phyloP scores from a whole-genome alignment of 2,888 invertebrate genomes.

The Ormyrus thymus region DNA sequence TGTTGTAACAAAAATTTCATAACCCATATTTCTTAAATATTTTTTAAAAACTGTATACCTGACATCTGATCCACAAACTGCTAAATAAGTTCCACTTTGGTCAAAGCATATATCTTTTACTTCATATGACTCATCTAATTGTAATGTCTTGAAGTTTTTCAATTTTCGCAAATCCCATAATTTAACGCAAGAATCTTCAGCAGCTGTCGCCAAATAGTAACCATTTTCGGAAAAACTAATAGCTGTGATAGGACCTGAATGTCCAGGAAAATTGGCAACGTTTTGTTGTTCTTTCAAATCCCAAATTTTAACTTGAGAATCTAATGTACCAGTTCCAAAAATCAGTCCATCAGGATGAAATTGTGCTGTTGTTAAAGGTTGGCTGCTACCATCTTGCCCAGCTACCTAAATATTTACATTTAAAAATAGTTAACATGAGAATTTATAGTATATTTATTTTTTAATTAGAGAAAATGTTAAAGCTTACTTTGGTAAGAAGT shows the following conservation, averaged over 20 bases:
- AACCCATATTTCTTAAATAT: not conserved
- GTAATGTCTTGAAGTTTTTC: conserved; percentile 98
- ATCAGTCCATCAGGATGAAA: conserved; percentile 99
- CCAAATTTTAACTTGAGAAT: conserved; percentile 99
- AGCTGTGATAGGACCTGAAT: conserved; percentile 95
- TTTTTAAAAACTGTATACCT: conserved; percentile 77
- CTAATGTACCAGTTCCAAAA: conserved; percentile 96
- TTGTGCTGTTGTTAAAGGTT: conserved; percentile 93
- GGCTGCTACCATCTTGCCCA: conserved; percentile 70
- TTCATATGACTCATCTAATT: conserved; percentile 93
- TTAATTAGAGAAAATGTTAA: not conserved
- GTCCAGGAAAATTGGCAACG: conserved; percentile 98
- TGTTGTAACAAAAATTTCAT: no score
- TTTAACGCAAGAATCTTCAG: conserved; percentile 97
- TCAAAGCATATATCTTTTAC: conserved; percentile 97
- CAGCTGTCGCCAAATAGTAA: conserved; percentile 98
- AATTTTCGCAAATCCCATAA: conserved; percentile 99
- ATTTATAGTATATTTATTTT: not conserved
- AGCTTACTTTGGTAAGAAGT: conserved; percentile 88
- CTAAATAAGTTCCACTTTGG: conserved; percentile 98
- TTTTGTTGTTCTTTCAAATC: conserved; percentile 98
- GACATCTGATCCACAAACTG: conserved; percentile 96
- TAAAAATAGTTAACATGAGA: not conserved
- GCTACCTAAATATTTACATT: conserved; percentile 68
- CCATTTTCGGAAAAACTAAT: conserved; percentile 99